A percentile compares a stretch with the other conserved stretches of the same genome.
Evolutionary conservation across 2,888 invertebrate genomes (phyloP).

Genomic region (Nemoura dubitans): DNA sequence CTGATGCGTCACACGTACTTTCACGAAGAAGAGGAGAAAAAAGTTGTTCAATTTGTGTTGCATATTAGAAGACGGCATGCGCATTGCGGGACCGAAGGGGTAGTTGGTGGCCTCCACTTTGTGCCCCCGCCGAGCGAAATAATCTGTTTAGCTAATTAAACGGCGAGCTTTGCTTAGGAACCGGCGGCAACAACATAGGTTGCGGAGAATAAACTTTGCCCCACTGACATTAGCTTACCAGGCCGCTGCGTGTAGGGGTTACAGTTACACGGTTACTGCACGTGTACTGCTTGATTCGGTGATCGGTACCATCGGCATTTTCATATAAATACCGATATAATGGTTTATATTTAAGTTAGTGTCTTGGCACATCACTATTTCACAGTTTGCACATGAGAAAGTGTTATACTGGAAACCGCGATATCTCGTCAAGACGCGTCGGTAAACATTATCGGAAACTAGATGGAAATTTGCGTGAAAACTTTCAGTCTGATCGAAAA

Average conservation of each 20-base stretch:
- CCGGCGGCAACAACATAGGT: background rate
- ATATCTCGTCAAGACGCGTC: background rate
- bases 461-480: background rate
- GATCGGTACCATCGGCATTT: background rate
- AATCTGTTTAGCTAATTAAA: constrained; percentile 7
- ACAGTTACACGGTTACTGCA: background rate
- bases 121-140: background rate
- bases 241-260: background rate
- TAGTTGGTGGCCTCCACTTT: background rate
- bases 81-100: background rate
- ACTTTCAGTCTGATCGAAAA: background rate
- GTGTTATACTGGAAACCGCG: background rate
- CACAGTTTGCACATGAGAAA: background rate
- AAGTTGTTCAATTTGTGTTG: background rate
- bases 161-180: background rate
- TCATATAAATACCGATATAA: background rate
- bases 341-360: background rate
- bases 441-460: background rate
- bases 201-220: background rate
- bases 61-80: background rate
- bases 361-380: background rate
- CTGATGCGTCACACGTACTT: background rate
- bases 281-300: background rate
- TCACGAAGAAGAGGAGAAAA: background rate
- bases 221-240: background rate